Evolutionary conservation across 53 echinoderm and acorn worm genomes (phyloP), one percentile per base, ranked within the genome.

Genomic region (Patiria pectinifera): DNA sequence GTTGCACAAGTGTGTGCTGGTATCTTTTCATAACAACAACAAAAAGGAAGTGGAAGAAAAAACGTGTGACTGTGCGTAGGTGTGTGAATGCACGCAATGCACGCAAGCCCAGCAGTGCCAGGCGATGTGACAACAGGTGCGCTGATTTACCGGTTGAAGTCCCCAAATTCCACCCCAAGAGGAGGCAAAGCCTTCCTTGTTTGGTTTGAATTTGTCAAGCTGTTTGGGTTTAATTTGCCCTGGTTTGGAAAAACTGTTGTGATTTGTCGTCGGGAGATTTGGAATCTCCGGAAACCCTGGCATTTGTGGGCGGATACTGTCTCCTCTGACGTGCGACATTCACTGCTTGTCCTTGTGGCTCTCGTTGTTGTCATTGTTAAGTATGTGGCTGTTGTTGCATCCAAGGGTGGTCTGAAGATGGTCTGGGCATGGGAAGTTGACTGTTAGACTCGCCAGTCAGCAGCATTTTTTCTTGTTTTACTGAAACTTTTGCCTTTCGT

Each of bases 191-290:
- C 87, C 78, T 18, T 21, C 76, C 58, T 24, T 87, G 87, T 87
- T 87, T 87, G 77, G 25, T 49, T 72, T 60, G 62, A 59, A 87
- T 60, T 78, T 77, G 78, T 24, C 25, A 22, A 43, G 26, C 16
- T 77, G 87, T 87, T 78, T 87, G 87, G 82, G 47, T 86, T 86
- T 86, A 71, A 86, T 86, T 86, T 86, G 74, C 6, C 70, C 11
- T 53, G 26, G 4, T 66, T 16, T 5, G 15, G 74, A 21, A 24
- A 74, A 74, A 74, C 24, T 22, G 74, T 74, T 4, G 74, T n/a
- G 74, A 74, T 74, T 74, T n/a, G 66, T 66, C 24, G 2, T 13
- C 35, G 0, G 8, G 53, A 53, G 53, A 53, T 53, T 53, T 53
- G 15, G 74, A n/a, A 74, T 74, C 24, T 74, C 74, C 74, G 22